Base-by-base conservation (phyloP, 2,888 invertebrate species). In the Himalopsyche kuldschensis region DNA sequence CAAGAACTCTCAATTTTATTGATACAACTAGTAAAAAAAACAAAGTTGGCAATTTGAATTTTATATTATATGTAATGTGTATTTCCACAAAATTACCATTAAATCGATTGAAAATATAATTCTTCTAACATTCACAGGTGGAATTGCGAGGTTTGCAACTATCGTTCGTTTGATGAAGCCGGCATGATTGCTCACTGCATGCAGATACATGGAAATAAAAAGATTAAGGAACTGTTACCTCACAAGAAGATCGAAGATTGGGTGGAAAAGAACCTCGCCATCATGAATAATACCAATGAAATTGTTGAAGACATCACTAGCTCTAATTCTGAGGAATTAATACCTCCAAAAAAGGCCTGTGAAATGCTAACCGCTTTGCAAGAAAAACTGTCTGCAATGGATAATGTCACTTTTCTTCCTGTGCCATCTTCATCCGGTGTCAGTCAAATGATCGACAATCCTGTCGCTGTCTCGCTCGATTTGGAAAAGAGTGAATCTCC, bases 141-240 rank as follows among this genome's bases (percentile, higher is more conserved):
- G 91, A 90, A 91, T 24, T 95, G 95, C 87, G 90, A 90, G 24
- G 88, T 90, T 1, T 95, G 95, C 87, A 90, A 91, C 0, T 93
- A 93, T 87, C 92, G 91, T 85, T 92, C 93, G 0, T 93, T 93
- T 86, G 93, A 93, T 87, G 91, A 90, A 84, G 90, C 89, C 2
- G 91, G 92, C 0, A 89, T 94, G 27, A 88, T 90, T 31, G 92
- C 92, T 1, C 95, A 95, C 87, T 84, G 92, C 84, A 86, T 87
- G 11, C 90, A 90, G 1, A 91, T 91, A 78, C 94, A 94, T 87
- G 87, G 89, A 4, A 88, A 88, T 24, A 88, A 88, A 0, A 89
- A 90, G n/a, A 89, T 90, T 0, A 88, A 90, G 0, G 89, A 89
- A 76, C 88, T 93, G 11, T 89, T 91, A 0, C 87, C 89, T 0